Percentiles rank a stretch among this genome's conserved stretches.
These are phyloP conservation scores for Osmerus mordax DNA, from an alignment of 2,113 vertebrate species.

Conservation along the genomic window DNA sequence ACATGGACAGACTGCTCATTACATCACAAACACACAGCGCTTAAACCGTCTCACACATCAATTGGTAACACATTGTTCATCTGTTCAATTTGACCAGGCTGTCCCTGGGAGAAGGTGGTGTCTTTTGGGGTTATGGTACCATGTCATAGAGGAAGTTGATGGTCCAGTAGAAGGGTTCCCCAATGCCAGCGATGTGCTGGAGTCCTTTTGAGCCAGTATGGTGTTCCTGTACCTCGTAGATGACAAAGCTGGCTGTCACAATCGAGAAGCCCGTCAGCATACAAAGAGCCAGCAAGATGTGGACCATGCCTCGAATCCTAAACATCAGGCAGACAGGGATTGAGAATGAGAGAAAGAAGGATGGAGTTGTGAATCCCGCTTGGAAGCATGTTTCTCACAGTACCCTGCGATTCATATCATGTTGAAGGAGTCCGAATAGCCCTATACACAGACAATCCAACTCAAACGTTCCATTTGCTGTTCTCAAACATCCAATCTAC, in stretches of 20 bases:
- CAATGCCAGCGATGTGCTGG: slow-evolving; percentile 91
- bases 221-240: slow-evolving; percentile 89
- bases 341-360: too few relatives aligned
- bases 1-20: not conserved
- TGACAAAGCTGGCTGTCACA: slow-evolving; percentile 88
- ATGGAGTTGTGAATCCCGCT: too few relatives aligned
- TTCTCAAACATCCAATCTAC: not conserved
- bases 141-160: slow-evolving; percentile 93
- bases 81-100: too few relatives aligned
- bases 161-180: slow-evolving; percentile 87
- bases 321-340: slow-evolving; percentile 19
- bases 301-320: slow-evolving; percentile 83
- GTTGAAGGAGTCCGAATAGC: too few relatives aligned
- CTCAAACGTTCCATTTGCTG: not conserved
- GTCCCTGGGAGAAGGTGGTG: too few relatives aligned
- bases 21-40: too few relatives aligned
- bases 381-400: too few relatives aligned
- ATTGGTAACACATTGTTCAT: too few relatives aligned
- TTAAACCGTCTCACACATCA: too few relatives aligned
- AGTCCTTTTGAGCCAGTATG: slow-evolving; percentile 88
- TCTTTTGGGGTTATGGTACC: slow-evolving; percentile 63
- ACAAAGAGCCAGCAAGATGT: slow-evolving; percentile 85
- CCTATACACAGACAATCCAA: not conserved
- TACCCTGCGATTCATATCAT: too few relatives aligned
- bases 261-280: slow-evolving; percentile 91